Percentiles rank a stretch among this genome's conserved stretches.
Conservation (phyloP, 1,140 invertebrate genomes). For the Eubasilissa regina region DNA sequence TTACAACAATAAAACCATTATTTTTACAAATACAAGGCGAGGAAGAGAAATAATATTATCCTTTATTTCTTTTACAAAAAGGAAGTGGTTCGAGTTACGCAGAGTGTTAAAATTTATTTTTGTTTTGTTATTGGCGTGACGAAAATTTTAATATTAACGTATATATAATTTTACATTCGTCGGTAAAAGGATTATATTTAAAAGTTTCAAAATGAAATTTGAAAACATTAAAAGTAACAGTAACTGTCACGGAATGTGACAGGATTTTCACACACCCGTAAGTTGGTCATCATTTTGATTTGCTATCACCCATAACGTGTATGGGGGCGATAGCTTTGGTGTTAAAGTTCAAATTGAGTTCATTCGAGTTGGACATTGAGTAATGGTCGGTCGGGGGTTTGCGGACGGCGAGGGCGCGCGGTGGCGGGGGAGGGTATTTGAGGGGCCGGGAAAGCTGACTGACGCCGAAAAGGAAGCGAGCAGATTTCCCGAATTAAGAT, state of each 20-base stretch:
- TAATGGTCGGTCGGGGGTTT: constrained; percentile 52
- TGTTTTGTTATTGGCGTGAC: too few species aligned
- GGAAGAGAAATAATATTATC: too few species aligned
- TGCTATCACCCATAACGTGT: constrained; percentile 34
- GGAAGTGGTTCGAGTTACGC: too few species aligned
- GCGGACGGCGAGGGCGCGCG: not conserved
- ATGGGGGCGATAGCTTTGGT: constrained; percentile 45
- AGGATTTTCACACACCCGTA: not conserved
- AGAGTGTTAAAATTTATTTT: too few species aligned
- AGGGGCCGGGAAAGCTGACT: constrained; percentile 11
- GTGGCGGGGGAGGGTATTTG: not conserved
- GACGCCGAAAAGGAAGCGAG: constrained; percentile 8
- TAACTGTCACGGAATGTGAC: not conserved
- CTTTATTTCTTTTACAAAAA: too few species aligned
- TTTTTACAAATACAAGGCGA: too few species aligned
- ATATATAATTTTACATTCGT: too few species aligned
- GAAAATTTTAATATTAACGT: too few species aligned
- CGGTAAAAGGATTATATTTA: too few species aligned
- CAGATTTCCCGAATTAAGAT: constrained; percentile 33
- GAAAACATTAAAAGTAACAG: too few species aligned
- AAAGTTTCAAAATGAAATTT: too few species aligned
- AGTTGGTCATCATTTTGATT: constrained; percentile 32
- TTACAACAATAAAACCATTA: too few species aligned
- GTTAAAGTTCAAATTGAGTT: constrained; percentile 59
- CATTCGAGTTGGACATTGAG: constrained; percentile 60